Evolutionary conservation across 2,797 vertebrate species (phyloP).

Genomic region (Tinamus major): DNA sequence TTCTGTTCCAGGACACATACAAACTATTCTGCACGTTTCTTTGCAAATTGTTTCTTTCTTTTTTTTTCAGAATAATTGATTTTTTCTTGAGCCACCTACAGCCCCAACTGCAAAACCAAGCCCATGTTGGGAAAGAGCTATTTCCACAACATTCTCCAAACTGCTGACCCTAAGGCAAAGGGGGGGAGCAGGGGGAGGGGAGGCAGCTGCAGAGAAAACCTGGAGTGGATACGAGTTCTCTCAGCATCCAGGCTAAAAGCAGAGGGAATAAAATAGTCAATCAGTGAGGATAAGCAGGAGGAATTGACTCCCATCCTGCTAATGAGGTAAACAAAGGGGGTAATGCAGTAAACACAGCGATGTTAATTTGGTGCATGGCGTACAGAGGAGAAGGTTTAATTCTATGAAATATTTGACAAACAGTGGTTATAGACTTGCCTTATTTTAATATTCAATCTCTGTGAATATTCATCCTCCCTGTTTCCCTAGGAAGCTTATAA

Average conservation of each 20-base stretch:
- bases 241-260: not conserved
- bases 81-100: conserved; percentile 4
- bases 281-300: not conserved
- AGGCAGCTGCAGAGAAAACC: conserved; percentile 23
- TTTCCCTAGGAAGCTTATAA: conserved; percentile 6
- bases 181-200: not conserved
- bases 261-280: not conserved
- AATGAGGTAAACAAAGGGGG: conserved; percentile 21
- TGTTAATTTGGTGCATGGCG: not conserved
- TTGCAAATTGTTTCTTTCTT: not conserved
- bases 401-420: not conserved
- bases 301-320: not conserved
- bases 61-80: not conserved
- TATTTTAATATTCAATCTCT: conserved; percentile 25
- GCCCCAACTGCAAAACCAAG: not conserved
- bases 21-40: not conserved
- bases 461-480: conserved; percentile 20
- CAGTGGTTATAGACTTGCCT: conserved; percentile 3
- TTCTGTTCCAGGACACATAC: not conserved
- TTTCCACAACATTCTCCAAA: conserved; percentile 42
- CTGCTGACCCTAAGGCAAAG: not conserved
- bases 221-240: not conserved
- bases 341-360: not conserved
- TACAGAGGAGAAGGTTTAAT: not conserved
- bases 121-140: conserved; percentile 17